Evolutionary conservation across 2,888 invertebrate species (phyloP).

Genomic region (Psococerastis gibbosa): DNA sequence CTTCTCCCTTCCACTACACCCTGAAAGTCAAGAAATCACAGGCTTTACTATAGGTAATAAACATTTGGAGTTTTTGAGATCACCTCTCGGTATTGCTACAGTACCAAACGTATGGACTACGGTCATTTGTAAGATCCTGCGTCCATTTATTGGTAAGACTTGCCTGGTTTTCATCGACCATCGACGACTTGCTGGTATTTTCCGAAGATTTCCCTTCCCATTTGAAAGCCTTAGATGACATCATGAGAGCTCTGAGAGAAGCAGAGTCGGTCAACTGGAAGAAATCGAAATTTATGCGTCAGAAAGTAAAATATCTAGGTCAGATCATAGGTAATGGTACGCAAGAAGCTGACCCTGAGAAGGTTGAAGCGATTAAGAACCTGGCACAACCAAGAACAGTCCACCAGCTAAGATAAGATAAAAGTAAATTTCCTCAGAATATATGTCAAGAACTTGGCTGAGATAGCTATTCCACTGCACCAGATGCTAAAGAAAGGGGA

Average conservation of each 20-base stretch:
- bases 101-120: too few relatives aligned
- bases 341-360: background rate
- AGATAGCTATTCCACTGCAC: slow-evolving; percentile 11
- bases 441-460: too few relatives aligned
- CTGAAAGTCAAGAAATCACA: slow-evolving; percentile 6
- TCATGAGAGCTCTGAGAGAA: background rate
- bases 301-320: background rate
- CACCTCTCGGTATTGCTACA: too few relatives aligned
- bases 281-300: background rate
- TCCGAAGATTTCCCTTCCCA: background rate
- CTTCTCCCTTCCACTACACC: background rate
- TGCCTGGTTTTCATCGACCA: too few relatives aligned
- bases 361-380: slow-evolving; percentile 6
- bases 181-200: background rate
- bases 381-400: too few relatives aligned
- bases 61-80: too few relatives aligned
- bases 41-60: slow-evolving; percentile 6
- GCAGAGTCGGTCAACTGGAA: background rate
- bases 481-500: slow-evolving; percentile 9
- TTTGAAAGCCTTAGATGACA: background rate
- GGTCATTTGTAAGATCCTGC: too few relatives aligned
- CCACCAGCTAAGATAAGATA: too few relatives aligned
- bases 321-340: background rate
- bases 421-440: too few relatives aligned
- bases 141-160: too few relatives aligned